Evolutionary conservation across 2,797 vertebrate species (phyloP).

Genomic region (Acanthurus lineatus): DNA sequence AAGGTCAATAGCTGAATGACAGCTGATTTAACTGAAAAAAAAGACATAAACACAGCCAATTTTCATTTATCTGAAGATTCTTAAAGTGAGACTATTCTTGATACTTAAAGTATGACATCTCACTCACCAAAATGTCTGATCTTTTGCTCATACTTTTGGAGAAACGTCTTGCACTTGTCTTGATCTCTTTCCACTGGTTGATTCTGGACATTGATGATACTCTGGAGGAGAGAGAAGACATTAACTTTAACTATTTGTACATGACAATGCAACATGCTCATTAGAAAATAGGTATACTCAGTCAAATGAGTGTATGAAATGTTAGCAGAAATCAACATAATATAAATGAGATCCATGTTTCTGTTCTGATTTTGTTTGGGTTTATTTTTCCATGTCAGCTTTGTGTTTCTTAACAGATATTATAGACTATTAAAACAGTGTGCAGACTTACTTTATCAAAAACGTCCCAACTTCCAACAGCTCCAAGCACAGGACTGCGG

Average conservation of each 20-base stretch:
- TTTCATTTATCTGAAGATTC: not conserved
- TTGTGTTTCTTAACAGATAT: not conserved
- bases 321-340: not conserved
- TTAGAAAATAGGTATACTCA: not conserved
- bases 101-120: not conserved
- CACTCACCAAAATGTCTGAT: slow-evolving; percentile 96
- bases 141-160: slow-evolving; percentile 93
- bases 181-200: slow-evolving; percentile 86
- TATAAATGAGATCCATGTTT: not conserved
- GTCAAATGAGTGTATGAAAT: not conserved
- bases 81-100: not conserved
- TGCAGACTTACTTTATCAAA: slow-evolving; percentile 92
- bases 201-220: slow-evolving; percentile 93
- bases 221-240: slow-evolving; percentile 80
- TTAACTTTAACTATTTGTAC: not conserved
- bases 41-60: not conserved
- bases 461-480: slow-evolving; percentile 90
- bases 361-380: not conserved
- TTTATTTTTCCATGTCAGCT: not conserved
- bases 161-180: slow-evolving; percentile 89
- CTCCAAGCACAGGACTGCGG: slow-evolving; percentile 87
- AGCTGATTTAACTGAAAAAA: not conserved
- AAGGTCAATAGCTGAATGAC: not conserved
- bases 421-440: not conserved
- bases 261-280: not conserved